A percentile compares a stretch with the other conserved stretches of the same genome.
Evolutionary conservation across 2,113 vertebrate genomes (phyloP).

Genomic region (Carollia perspicillata): DNA sequence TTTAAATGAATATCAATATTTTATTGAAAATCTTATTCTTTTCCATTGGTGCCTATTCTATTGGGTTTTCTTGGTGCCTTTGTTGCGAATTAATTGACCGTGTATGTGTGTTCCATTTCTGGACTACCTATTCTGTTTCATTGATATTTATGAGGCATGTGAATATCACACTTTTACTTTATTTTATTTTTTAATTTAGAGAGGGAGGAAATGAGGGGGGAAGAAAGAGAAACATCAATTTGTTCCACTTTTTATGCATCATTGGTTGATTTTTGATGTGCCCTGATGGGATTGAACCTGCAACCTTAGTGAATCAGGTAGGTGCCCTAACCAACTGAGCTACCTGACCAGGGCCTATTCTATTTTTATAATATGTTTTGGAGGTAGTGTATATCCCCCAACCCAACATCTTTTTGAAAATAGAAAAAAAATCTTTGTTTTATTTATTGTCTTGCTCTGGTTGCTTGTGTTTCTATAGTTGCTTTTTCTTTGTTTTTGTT

Average conservation of each 20-base stretch:
- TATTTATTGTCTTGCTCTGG: not conserved
- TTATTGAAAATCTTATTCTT: conserved; percentile 17
- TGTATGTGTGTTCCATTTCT: not conserved
- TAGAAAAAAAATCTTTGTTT: not conserved
- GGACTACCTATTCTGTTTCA: not conserved
- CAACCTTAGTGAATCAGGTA: too few species aligned
- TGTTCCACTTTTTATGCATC: too few species aligned
- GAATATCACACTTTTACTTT: not conserved
- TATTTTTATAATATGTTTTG: not conserved
- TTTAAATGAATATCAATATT: not conserved
- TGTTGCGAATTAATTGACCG: not conserved
- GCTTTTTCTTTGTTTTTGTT: not conserved
- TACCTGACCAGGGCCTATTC: not conserved
- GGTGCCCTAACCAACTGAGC: too few species aligned
- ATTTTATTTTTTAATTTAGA: not conserved
- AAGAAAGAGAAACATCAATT: too few species aligned
- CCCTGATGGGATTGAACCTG: too few species aligned
- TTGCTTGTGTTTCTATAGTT: not conserved
- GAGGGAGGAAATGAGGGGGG: too few species aligned
- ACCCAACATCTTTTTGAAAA: not conserved
- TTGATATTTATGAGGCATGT: not conserved
- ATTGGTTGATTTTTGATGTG: too few species aligned
- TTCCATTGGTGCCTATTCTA: not conserved
- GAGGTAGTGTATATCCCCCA: not conserved
- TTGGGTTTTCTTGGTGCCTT: not conserved